Conservation (phyloP, 2,113 vertebrate genomes). For the Agelaius phoeniceus region DNA sequence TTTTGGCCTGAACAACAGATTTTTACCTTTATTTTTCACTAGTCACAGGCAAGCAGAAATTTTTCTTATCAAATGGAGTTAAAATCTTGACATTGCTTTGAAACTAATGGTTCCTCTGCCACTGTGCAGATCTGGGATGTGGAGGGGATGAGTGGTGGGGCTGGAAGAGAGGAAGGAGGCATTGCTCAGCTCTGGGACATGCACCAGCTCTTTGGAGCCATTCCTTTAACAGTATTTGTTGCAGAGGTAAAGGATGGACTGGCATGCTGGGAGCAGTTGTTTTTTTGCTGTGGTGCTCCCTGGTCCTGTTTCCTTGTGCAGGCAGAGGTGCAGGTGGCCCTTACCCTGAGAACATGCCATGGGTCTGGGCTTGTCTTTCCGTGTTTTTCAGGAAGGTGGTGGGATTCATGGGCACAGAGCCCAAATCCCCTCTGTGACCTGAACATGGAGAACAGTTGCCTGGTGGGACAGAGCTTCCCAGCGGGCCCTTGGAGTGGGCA, state of each 20-base stretch:
- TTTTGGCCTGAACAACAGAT: not conserved
- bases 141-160: fast-evolving
- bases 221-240: not conserved
- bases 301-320: fast-evolving
- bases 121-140: not conserved
- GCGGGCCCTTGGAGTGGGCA: fast-evolving
- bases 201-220: not conserved
- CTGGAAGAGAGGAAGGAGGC: not conserved
- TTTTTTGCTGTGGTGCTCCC: not conserved
- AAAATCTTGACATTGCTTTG: not conserved
- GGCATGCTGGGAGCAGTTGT: not conserved
- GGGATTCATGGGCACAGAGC: not conserved
- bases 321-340: not conserved
- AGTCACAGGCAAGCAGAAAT: not conserved
- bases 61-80: not conserved
- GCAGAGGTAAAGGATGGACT: not conserved
- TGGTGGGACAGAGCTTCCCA: not conserved
- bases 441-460: not conserved
- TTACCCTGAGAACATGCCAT: fast-evolving
- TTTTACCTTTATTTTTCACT: not conserved
- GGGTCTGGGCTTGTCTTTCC: fast-evolving
- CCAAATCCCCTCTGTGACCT: not conserved
- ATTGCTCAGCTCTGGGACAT: not conserved
- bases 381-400: not conserved
- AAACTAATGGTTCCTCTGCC: not conserved